A percentile compares a stretch with the other conserved stretches of the same genome.
phyloP scores from a whole-genome alignment of 2,888 invertebrate species.

The Patella ulyssiponensis region DNA sequence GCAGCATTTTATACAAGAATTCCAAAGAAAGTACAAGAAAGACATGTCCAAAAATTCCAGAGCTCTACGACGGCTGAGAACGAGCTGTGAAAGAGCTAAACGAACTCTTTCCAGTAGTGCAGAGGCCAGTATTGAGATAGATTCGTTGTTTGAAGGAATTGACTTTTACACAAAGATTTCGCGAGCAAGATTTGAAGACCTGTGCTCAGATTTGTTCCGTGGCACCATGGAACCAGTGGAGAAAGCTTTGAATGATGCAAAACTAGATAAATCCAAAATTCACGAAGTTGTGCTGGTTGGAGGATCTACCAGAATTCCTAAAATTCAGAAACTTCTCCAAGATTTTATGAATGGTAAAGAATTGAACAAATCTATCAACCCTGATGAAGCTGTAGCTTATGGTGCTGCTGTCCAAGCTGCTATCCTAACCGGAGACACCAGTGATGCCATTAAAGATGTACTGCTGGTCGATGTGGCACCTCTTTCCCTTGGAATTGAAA shows the following conservation, averaged over 20 bases:
- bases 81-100: conserved; percentile 67
- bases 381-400: conserved; percentile 95
- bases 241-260: conserved; percentile 84
- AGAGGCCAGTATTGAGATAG: conserved; percentile 64
- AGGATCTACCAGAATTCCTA: conserved; percentile 72
- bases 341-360: conserved; percentile 64
- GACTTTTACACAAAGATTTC: conserved; percentile 67
- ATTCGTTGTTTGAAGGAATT: conserved; percentile 62
- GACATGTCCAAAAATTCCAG: conserved; percentile 54
- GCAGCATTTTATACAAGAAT: conserved; percentile 60
- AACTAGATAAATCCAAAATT: conserved; percentile 83
- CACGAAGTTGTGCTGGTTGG: conserved; percentile 88
- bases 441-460: conserved; percentile 84
- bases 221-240: conserved; percentile 84
- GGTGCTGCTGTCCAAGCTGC: conserved; percentile 67
- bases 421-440: conserved; percentile 81
- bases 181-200: conserved; percentile 65
- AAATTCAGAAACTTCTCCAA: conserved; percentile 65
- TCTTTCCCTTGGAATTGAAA: conserved; percentile 76
- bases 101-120: conserved; percentile 61
- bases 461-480: conserved; percentile 80
- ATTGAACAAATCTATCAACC: conserved; percentile 79
- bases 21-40: conserved; percentile 59
- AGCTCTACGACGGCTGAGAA: conserved; percentile 60
- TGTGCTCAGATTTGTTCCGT: conserved; percentile 70